Percentiles rank a stretch among this genome's conserved stretches.
Conservation (phyloP, 2,113 vertebrate species). For the Larimichthys polyactis region DNA sequence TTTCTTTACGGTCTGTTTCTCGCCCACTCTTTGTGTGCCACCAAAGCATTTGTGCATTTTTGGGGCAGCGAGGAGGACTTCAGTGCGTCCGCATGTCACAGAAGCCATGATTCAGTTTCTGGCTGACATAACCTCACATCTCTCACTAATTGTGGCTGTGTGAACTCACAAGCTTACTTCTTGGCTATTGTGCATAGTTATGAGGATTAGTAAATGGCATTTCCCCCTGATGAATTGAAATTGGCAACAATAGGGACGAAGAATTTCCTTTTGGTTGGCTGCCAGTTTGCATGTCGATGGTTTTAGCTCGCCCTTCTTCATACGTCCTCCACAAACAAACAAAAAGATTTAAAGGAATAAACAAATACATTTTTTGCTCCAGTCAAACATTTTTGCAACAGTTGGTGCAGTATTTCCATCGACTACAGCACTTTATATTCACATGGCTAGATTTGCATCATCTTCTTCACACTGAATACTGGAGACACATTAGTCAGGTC, state of each 20-base stretch:
- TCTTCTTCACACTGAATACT: background rate
- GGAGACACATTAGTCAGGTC: background rate
- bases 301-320: conserved; percentile 18
- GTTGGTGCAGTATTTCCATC: background rate
- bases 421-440: background rate
- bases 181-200: conserved; percentile 42
- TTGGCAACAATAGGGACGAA: conserved; percentile 58
- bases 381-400: background rate
- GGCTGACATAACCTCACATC: conserved; percentile 22
- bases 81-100: conserved; percentile 17
- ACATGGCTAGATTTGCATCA: background rate
- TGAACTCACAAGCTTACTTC: conserved; percentile 24
- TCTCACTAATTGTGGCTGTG: conserved; percentile 19
- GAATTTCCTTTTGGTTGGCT: conserved; percentile 67
- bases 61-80: background rate
- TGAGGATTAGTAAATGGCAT: conserved; percentile 66
- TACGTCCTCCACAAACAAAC: background rate
- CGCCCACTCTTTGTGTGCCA: conserved; percentile 34
- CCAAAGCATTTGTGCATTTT: conserved; percentile 11
- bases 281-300: conserved; percentile 53
- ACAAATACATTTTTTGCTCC: background rate
- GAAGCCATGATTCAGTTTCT: background rate
- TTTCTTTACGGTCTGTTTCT: conserved; percentile 68
- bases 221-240: conserved; percentile 68
- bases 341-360: conserved; percentile 3